Conservation (phyloP, 2,113 vertebrate species). For the Cricetomys ansorgei region DNA sequence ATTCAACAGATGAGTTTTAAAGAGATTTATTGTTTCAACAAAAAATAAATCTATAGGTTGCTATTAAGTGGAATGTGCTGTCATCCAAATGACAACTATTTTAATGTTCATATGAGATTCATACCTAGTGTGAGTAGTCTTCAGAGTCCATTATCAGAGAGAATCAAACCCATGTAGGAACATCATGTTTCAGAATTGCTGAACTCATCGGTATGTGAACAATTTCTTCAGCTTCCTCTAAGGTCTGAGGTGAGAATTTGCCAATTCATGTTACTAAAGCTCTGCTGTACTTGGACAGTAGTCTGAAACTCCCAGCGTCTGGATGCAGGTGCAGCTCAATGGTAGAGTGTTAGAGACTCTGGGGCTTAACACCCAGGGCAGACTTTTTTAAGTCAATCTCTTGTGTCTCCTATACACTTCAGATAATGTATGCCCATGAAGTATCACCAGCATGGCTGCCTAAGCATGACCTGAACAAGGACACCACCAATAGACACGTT, state of each 20-base stretch:
- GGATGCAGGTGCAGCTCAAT: not conserved
- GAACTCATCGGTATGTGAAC: not conserved
- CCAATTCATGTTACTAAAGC: not conserved
- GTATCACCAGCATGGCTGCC: not conserved
- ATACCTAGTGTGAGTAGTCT: not conserved
- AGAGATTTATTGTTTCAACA: conserved; percentile 62
- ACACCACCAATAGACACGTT: not conserved
- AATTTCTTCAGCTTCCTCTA: not conserved
- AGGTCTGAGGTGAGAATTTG: not conserved
- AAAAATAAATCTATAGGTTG: conserved; percentile 31
- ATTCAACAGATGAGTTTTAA: conserved; percentile 45
- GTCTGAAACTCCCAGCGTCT: not conserved
- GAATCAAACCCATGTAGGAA: not conserved
- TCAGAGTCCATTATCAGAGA: not conserved
- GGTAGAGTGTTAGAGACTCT: not conserved
- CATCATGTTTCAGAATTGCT: not conserved
- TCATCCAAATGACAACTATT: conserved; percentile 23
- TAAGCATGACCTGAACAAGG: not conserved
- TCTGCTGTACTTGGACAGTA: not conserved
- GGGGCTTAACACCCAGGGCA: not conserved
- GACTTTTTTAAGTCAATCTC: not conserved
- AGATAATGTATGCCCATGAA: not conserved
- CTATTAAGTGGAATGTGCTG: not conserved
- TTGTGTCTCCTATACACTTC: not conserved
- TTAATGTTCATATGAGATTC: conserved; percentile 17